Evolutionary conservation across 2,797 vertebrate genomes (phyloP).

Genomic region (Halcyon smyrnensis): DNA sequence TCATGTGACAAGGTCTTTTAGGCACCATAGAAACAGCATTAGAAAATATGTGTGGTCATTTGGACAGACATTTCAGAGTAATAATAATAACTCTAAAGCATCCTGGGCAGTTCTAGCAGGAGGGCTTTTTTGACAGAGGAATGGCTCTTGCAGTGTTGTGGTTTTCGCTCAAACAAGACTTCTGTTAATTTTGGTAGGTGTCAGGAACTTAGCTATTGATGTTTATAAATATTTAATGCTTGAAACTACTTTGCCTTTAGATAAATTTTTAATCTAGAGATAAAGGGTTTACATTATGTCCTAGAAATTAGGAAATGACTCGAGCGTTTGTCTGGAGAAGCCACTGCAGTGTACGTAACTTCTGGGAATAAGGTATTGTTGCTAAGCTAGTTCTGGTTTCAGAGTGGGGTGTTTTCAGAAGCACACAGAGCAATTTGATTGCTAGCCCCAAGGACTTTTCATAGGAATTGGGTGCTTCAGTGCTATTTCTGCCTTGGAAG

Average conservation of each 20-base stretch:
- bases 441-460: background rate
- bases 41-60: background rate
- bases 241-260: slow-evolving; percentile 25
- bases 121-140: background rate
- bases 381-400: background rate
- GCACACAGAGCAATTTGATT: background rate
- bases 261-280: slow-evolving; percentile 53
- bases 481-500: background rate
- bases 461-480: background rate
- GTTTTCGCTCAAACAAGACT: slow-evolving; percentile 10
- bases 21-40: background rate
- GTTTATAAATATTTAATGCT: slow-evolving; percentile 51
- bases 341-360: background rate
- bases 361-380: background rate
- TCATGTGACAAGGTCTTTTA: slow-evolving; percentile 1
- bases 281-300: background rate
- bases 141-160: background rate
- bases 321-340: background rate
- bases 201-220: background rate
- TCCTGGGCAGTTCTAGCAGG: background rate
- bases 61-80: background rate
- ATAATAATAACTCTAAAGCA: background rate
- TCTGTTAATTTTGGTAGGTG: slow-evolving; percentile 1
- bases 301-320: slow-evolving; percentile 10
- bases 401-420: background rate